Evolutionary conservation across 1,140 invertebrate genomes (phyloP), one percentile per base, ranked within the genome.

Genomic region (Drosophila kikkawai): DNA sequence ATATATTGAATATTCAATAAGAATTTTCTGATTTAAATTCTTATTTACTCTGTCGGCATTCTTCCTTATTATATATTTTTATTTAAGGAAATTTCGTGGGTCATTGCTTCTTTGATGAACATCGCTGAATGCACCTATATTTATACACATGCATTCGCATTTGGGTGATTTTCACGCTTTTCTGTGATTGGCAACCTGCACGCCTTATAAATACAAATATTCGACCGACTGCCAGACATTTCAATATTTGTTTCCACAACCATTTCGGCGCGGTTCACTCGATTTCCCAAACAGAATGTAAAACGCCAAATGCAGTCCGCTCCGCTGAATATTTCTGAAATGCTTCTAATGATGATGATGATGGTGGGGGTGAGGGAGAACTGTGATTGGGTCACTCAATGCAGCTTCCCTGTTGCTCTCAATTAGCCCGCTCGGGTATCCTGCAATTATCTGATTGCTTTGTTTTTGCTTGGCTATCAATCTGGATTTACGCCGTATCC

Each of bases 391-490:
- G 66, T 42, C 42, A 56, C 36, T 67, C 36, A 13, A 8, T 57
- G 17, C 6, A 53, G 64, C 39, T 56, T 32, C 42, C 73, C 71
- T 53, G 56, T 42, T 55, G 56, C 45, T 53, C 56, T 34, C 68
- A 80, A 66, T 74, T 79, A 79, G 55, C 70, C 41, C 19, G 12
- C 34, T 29, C 42, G 39, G n/a, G 36, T 17, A 45, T 79, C 70
- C 85, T 76, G 47, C 59, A 85, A 90, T 90, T 90, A 90, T 81
- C 79, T 71, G 82, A 85, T 90, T 85, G 75, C 68, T 42, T 70
- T 78, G 73, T 79, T 80, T 82, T 75, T 51, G 53, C 66, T 59
- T 32, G 12, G 57, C 8, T n/a, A 59, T 32, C 42, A 77, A 59
- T 67, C 74, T 70, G 69, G 41, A 70, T 36, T 70, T 87, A 56